Conservation (phyloP, 2,113 vertebrate species). For the Syngnathus floridae region DNA sequence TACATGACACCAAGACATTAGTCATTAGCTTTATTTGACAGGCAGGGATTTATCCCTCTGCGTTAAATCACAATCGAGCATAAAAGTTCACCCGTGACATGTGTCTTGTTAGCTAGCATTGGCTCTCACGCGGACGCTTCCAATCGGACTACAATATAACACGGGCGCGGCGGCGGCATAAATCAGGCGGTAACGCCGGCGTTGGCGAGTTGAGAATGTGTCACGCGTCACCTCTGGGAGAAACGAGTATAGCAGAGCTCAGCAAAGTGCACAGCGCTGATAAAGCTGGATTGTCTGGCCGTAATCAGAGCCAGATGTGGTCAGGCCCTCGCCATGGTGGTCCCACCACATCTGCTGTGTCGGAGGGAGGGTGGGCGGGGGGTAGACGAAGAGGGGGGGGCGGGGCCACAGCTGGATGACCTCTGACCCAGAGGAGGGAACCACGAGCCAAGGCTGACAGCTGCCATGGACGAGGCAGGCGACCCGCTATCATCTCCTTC, state of each 20-base stretch:
- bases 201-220: slow-evolving; percentile 64
- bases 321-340: slow-evolving; percentile 66
- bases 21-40: slow-evolving; percentile 71
- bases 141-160: slow-evolving; percentile 12
- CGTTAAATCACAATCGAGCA: slow-evolving; percentile 43
- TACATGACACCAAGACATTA: slow-evolving; percentile 71
- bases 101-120: slow-evolving; percentile 9
- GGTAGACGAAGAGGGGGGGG: slow-evolving; percentile 32
- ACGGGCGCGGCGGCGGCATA: slow-evolving; percentile 28
- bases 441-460: slow-evolving; percentile 69
- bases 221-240: slow-evolving; percentile 60
- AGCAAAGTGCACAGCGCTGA: slow-evolving; percentile 62
- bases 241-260: slow-evolving; percentile 53
- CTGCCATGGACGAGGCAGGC: slow-evolving; percentile 58
- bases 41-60: slow-evolving; percentile 69
- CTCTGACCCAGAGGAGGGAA: slow-evolving; percentile 67
- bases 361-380: slow-evolving; percentile 41
- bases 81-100: slow-evolving; percentile 13
- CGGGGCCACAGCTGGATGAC: slow-evolving; percentile 72
- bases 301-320: slow-evolving; percentile 76
- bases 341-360: slow-evolving; percentile 70
- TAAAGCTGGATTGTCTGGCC: slow-evolving; percentile 73
- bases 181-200: slow-evolving; percentile 46
- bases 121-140: slow-evolving; percentile 3
- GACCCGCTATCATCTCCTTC: slow-evolving; percentile 58